phyloP scores from a whole-genome alignment of 2,113 vertebrate species.

The Marmota flaviventris region DNA sequence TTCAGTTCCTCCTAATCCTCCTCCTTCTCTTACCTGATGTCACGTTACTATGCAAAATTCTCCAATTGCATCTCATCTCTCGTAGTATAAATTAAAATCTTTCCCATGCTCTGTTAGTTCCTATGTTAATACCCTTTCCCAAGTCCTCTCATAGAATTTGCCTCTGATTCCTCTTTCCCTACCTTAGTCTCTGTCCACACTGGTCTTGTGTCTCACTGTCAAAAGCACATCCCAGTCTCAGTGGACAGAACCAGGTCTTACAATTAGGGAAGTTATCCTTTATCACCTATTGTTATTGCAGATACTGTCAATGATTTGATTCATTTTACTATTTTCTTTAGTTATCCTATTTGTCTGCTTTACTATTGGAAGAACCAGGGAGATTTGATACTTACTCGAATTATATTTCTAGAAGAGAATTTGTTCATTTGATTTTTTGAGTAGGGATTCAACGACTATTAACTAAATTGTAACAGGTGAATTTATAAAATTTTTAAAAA shows the following conservation, averaged over 20 bases:
- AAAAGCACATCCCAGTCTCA: not conserved
- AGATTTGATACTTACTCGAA: not conserved
- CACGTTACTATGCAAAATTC: not conserved
- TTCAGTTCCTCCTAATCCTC: not conserved
- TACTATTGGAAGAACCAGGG: not conserved
- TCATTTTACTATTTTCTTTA: not conserved
- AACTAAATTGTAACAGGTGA: not conserved
- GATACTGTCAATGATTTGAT: not conserved
- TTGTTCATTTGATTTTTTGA: not conserved
- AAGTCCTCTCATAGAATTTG: not conserved
- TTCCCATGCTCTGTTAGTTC: not conserved
- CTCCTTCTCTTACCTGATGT: not conserved
- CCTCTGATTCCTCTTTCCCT: not conserved
- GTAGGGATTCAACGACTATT: not conserved
- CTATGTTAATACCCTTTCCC: not conserved
- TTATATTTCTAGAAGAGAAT: not conserved
- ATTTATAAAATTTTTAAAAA: not conserved
- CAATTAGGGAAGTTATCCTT: not conserved
- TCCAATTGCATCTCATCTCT: not conserved
- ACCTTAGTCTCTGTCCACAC: not conserved
- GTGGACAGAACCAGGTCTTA: not conserved
- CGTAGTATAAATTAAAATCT: not conserved
- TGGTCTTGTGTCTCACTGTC: no score
- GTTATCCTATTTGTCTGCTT: not conserved
- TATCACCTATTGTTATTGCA: not conserved